Base-by-base conservation (phyloP, 2,888 invertebrate species). In the Trichopoda pennipes region DNA sequence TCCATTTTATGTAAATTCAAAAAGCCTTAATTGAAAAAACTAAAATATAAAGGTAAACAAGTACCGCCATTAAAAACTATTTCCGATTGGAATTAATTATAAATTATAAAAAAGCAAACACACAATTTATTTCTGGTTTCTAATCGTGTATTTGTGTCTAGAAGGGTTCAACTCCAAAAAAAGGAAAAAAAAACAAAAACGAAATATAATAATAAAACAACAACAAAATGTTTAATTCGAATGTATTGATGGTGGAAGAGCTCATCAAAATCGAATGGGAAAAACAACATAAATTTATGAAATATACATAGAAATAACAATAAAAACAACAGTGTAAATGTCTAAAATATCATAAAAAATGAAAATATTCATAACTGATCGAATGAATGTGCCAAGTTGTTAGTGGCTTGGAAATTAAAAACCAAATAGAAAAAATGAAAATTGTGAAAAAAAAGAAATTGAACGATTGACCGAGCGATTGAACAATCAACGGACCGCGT, bases 1-100 rank as follows among this genome's bases (percentile, higher is more conserved):
- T 64, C 17, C n/a, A 58, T 23, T 56, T 64, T 64, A 56, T 74
- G 74, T 56, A 49, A 64, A 53, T 74, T 19, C 23, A 49, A 75
- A 47, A 61, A 53, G 51, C 19, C 58, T 14, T 19, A 32, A 73
- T 42, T 0, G 1, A 56, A 66, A 66, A 58, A 19, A 44, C n/a
- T 56, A 63, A 42, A 60, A 35, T 6, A 51, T 42, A 38, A 66
- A 74, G 58, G 75, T 74, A 6, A 3, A 69, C 32, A 47, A 64
- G 66, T 28, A 4, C 83, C 83, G 80, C 83, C 80, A 81, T 81
- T 84, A 85, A 84, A 84, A 79, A 80, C 81, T 72, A 85, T 84
- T 85, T 86, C 86, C 86, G 86, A 86, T 85, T 83, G 82, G 77
- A 85, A 85, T 85, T 84, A 84, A 85, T 85, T 85, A 85, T 85